Evolutionary conservation across 64 coral and sea anemone genomes (phyloP).

Genomic region (Stichodactyla mertensii): DNA sequence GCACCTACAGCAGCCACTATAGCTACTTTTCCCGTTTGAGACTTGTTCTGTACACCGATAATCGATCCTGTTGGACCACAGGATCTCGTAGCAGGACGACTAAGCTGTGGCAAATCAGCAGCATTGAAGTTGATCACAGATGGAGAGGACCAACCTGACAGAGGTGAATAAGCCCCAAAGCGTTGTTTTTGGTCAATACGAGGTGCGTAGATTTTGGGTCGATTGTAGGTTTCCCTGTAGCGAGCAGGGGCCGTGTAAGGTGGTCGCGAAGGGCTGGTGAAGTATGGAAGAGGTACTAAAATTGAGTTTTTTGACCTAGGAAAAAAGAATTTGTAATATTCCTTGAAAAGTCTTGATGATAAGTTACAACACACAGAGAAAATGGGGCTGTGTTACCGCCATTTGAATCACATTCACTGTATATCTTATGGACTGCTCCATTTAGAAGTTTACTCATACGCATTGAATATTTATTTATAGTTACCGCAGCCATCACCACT

Average conservation of each 20-base stretch:
- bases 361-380: not conserved
- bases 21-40: constrained; percentile 40
- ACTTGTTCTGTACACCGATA: constrained; percentile 30
- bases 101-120: constrained; percentile 35
- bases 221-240: not conserved
- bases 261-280: constrained; percentile 35
- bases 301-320: constrained; percentile 31
- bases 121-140: constrained; percentile 73
- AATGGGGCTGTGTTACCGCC: too few species aligned
- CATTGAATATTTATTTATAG: too few species aligned
- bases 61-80: constrained; percentile 34
- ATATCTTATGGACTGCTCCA: too few species aligned
- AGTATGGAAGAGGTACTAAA: constrained; percentile 74
- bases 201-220: not conserved
- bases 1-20: constrained; percentile 9
- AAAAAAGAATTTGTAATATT: not conserved
- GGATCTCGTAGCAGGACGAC: constrained; percentile 52
- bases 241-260: constrained; percentile 20
- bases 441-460: too few species aligned
- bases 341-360: not conserved
- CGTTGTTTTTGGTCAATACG: not conserved
- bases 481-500: too few species aligned
- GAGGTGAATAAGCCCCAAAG: not conserved
- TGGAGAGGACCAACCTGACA: constrained; percentile 37
- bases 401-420: too few species aligned